Evolutionary conservation across 2,113 vertebrate species (phyloP).

Genomic region (Terrapene triunguis): DNA sequence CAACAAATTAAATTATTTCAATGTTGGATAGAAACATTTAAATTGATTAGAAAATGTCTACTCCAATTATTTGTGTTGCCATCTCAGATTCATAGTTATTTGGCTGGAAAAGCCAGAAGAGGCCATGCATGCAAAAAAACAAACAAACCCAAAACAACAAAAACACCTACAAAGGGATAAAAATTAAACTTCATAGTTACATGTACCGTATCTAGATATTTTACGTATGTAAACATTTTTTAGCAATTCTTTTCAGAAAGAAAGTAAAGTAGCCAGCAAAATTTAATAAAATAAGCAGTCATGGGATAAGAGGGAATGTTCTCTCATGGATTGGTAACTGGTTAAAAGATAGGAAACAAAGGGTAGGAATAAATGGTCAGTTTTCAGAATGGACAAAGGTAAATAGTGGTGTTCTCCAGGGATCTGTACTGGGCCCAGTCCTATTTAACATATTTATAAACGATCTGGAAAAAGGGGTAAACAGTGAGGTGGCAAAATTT

Average conservation of each 20-base stretch:
- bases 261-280: not conserved
- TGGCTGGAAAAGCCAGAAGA: not conserved
- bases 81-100: not conserved
- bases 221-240: not conserved
- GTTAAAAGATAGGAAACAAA: no score
- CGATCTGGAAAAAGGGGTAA: no score
- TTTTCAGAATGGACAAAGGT: no score
- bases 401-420: no score
- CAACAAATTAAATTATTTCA: not conserved
- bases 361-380: no score
- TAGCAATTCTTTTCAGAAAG: conserved; percentile 16
- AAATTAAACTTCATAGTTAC: not conserved
- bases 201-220: not conserved
- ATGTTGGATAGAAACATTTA: not conserved
- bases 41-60: not conserved
- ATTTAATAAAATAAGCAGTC: not conserved
- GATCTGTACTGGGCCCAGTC: no score
- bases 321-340: no score
- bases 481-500: no score
- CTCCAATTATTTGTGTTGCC: not conserved
- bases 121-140: not conserved
- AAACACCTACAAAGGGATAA: not conserved
- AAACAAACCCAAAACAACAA: not conserved
- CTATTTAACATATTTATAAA: no score
- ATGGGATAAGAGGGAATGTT: no score